Evolutionary conservation across 2,113 vertebrate genomes (phyloP).

Genomic region (Cathartes aura): DNA sequence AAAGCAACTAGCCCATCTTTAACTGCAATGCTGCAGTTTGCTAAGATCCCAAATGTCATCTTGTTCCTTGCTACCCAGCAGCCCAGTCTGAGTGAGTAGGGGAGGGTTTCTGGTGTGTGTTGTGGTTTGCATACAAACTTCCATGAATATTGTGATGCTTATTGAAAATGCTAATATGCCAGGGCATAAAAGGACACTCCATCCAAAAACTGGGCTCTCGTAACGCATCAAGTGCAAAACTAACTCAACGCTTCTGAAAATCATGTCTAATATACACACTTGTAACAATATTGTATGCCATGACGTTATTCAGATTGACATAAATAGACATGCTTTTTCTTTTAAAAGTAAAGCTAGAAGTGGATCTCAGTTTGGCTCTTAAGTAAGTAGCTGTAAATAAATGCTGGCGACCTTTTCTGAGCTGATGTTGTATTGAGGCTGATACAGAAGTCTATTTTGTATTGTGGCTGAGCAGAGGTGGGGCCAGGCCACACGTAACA

Average conservation of each 20-base stretch:
- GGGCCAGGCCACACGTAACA: not conserved
- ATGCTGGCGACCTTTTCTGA: not conserved
- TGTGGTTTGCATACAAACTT: not conserved
- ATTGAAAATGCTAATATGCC: not conserved
- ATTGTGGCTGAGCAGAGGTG: not conserved
- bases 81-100: not conserved
- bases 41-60: not conserved
- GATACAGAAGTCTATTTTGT: not conserved
- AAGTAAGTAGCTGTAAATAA: not conserved
- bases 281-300: fast-evolving
- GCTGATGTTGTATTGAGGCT: not conserved
- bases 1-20: not conserved
- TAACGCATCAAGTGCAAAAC: not conserved
- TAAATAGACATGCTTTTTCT: not conserved
- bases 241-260: not conserved
- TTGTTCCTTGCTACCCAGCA: not conserved
- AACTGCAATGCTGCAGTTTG: not conserved
- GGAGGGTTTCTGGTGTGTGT: not conserved
- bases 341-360: not conserved
- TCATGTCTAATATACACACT: not conserved
- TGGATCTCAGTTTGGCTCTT: not conserved
- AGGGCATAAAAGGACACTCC: not conserved
- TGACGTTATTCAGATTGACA: not conserved
- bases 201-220: not conserved
- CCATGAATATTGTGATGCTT: not conserved